Base-by-base conservation (phyloP, 2,888 invertebrate genomes). In the Conistra vaccinii region DNA sequence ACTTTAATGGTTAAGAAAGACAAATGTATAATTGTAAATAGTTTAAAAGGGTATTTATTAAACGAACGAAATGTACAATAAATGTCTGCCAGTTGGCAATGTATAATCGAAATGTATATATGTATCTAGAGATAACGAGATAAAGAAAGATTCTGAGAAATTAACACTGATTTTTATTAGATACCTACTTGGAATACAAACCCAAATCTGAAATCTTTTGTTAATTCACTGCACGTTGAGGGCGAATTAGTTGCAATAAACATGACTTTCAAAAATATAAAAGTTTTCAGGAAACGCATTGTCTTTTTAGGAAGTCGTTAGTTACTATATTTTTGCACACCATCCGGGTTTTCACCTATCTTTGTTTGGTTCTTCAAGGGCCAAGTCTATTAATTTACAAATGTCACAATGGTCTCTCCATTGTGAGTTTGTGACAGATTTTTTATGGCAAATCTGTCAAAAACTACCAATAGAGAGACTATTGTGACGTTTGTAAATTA, bases 121-220 rank as follows among this genome's bases (percentile, higher is more conserved):
- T 94, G 93, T 94, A 94, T 90, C 87, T 94, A 93, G 92, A 92
- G 89, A 90, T 92, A 90, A 90, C 85, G 84, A 91, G 85, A 92
- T 92, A 93, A 92, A 89, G 89, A 90, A 90, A 89, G 77, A 84
- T 89, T 90, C 89, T 86, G 80, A 89, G 80, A 91, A 92, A 91
- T 92, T 89, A 89, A 79, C 77, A 82, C 45, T 74, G 81, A 83
- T 39, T 78, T 91, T 91, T 87, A 87, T 87, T 89, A 35, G 1
- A 7, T 35, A 67, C n/a, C 17, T n/a, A 17, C 26, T 63, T 68
- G 26, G 12, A 69, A 51, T n/a, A 39, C 14, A 69, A 71, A 63
- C 67, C 60, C 51, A 29, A 62, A 60, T n/a, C 20, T 2, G 3
- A 26, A 29, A 53, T 48, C 55, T 45, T 17, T 32, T 17, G 20